phyloP scores from a whole-genome alignment of 2,888 invertebrate species.

The Watsonalla cultraria region DNA sequence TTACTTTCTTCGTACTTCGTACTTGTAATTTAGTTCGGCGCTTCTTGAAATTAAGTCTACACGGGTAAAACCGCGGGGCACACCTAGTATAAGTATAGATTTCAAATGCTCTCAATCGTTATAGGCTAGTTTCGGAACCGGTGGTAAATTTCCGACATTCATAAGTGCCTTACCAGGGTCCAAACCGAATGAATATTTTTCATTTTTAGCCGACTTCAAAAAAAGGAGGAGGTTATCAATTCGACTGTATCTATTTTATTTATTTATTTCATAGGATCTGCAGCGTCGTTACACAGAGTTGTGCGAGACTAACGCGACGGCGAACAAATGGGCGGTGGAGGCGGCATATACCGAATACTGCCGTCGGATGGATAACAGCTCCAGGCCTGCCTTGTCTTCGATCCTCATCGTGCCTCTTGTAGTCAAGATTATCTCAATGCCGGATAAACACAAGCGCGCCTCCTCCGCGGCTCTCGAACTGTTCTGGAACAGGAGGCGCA shows the following conservation, averaged over 20 bases:
- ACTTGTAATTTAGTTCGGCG: neutral
- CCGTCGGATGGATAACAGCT: slow-evolving; percentile 13
- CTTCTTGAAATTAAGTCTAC: too few relatives aligned
- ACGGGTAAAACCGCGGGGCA: too few relatives aligned
- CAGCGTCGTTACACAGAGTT: slow-evolving; percentile 8
- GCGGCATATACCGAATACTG: slow-evolving; percentile 15
- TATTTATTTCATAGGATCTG: slow-evolving; percentile 9
- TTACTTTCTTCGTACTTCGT: slow-evolving; percentile 3
- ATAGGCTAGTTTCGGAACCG: too few relatives aligned
- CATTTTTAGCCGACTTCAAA: too few relatives aligned
- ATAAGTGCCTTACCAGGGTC: too few relatives aligned
- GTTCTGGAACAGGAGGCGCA: neutral
- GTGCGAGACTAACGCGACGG: slow-evolving; percentile 9
- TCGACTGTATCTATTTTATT: neutral
- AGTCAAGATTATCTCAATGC: neutral
- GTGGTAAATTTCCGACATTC: too few relatives aligned
- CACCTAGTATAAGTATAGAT: too few relatives aligned
- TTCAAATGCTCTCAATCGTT: neutral
- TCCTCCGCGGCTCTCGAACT: neutral
- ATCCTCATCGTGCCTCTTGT: neutral
- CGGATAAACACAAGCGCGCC: neutral
- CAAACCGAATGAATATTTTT: too few relatives aligned
- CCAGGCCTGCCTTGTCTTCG: neutral
- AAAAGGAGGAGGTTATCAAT: too few relatives aligned
- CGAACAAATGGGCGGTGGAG: slow-evolving; percentile 17